phyloP scores from a whole-genome alignment of 2,888 invertebrate genomes.

The Ceramica pisi region DNA sequence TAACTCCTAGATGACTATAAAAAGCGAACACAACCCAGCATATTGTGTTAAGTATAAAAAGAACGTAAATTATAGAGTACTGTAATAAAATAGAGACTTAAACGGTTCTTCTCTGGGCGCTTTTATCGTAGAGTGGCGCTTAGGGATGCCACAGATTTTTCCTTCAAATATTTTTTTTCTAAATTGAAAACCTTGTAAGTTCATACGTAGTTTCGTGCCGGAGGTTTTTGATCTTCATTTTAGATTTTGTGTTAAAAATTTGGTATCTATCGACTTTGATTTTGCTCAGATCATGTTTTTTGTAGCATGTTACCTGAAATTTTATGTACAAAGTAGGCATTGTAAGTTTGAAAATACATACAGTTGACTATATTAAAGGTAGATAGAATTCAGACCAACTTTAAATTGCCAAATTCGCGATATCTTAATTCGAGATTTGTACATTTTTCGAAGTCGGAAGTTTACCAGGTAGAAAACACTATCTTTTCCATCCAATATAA shows the following conservation, averaged over 20 bases:
- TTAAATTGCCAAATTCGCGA: not conserved
- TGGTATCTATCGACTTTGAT: not conserved
- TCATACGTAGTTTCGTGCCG: slow-evolving; percentile 24
- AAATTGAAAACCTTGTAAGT: slow-evolving; percentile 52
- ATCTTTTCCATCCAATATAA: not conserved
- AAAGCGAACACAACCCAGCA: slow-evolving; percentile 29
- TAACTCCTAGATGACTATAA: slow-evolving; percentile 30
- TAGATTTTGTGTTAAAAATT: slow-evolving; percentile 27
- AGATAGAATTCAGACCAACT: not conserved
- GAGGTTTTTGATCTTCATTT: slow-evolving; percentile 24
- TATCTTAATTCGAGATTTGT: no score
- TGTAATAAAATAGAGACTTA: slow-evolving; percentile 77
- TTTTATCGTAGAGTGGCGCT: slow-evolving; percentile 68
- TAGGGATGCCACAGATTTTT: slow-evolving; percentile 67
- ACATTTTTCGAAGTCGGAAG: no score
- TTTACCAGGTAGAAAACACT: not conserved
- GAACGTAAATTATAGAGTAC: slow-evolving; percentile 68
- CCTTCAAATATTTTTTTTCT: slow-evolving; percentile 50
- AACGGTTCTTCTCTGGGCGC: slow-evolving; percentile 74
- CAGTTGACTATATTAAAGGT: not conserved
- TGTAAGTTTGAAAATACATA: not conserved
- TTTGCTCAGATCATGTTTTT: not conserved
- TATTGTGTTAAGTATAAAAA: slow-evolving; percentile 59
- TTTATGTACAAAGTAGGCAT: not conserved
- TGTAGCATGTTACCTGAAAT: not conserved